Percentiles rank a stretch among this genome's conserved stretches.
phyloP scores from a whole-genome alignment of 1,140 invertebrate genomes.

The Papilio machaon region DNA sequence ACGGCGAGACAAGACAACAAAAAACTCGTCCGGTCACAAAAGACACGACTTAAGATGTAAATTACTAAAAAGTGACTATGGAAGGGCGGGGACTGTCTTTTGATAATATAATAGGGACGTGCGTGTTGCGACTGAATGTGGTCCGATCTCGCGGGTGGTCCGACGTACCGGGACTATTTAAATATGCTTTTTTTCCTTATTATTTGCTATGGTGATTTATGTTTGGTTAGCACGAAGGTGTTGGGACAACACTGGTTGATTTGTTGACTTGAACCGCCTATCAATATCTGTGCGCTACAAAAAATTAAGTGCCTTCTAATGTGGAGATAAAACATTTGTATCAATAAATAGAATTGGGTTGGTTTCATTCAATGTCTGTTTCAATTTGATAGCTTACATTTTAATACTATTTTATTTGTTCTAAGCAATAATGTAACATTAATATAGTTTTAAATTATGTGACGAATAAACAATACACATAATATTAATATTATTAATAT shows the following conservation, averaged over 20 bases:
- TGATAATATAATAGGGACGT: slow-evolving; percentile 71
- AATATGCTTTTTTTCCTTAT: slow-evolving; percentile 65
- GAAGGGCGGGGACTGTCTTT: slow-evolving; percentile 67
- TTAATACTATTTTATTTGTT: too few relatives aligned
- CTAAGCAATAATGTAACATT: too few relatives aligned
- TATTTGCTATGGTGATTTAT: slow-evolving; percentile 73
- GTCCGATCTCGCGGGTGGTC: slow-evolving; percentile 72
- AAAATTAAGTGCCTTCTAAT: slow-evolving; percentile 25
- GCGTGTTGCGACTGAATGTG: slow-evolving; percentile 56
- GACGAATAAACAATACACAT: too few relatives aligned
- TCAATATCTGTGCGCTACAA: slow-evolving; percentile 53
- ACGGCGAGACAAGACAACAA: slow-evolving; percentile 47
- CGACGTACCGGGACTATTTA: slow-evolving; percentile 62
- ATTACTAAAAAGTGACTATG: slow-evolving; percentile 75
- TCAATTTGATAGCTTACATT: neutral
- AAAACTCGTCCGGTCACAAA: slow-evolving; percentile 34
- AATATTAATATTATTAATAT: too few relatives aligned
- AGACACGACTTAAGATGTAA: slow-evolving; percentile 69
- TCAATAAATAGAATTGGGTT: neutral
- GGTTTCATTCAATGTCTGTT: neutral
- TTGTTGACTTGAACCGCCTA: slow-evolving; percentile 68
- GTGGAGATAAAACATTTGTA: slow-evolving; percentile 15
- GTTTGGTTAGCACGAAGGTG: slow-evolving; percentile 71
- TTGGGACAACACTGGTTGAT: slow-evolving; percentile 67
- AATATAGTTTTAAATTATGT: too few relatives aligned